Percentiles rank a stretch among this genome's conserved stretches.
These are phyloP conservation scores for Ictalurus punctatus DNA, from an alignment of 2,113 vertebrate species.

Conservation along the genomic window DNA sequence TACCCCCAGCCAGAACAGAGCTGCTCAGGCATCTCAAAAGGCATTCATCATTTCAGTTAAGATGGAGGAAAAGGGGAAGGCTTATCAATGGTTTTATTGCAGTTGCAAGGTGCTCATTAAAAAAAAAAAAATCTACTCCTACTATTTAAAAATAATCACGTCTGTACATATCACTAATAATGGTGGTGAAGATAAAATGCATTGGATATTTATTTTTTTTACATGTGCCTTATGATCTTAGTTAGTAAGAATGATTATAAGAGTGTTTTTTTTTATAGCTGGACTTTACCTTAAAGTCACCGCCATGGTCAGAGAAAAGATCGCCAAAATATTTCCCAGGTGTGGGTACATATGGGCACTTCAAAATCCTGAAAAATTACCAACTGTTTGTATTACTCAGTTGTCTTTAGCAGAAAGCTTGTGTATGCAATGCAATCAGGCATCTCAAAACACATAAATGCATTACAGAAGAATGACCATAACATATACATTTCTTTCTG, in stretches of 20 bases:
- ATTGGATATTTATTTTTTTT: neutral
- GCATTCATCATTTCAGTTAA: too few species aligned
- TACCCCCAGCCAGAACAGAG: too few species aligned
- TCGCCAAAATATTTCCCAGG: neutral
- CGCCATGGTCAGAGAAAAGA: neutral
- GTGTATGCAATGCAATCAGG: neutral
- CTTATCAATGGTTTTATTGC: too few species aligned
- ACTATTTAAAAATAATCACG: neutral
- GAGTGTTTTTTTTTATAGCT: neutral
- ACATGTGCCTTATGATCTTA: neutral
- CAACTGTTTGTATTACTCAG: neutral
- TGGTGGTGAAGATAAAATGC: neutral
- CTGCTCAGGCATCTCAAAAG: too few species aligned
- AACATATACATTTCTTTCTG: neutral
- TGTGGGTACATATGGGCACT: neutral
- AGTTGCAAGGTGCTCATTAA: too few species aligned
- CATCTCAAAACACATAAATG: neutral
- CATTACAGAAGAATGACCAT: neutral
- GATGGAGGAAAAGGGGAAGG: too few species aligned
- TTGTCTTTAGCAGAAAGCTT: neutral
- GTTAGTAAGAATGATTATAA: neutral
- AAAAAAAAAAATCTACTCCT: too few species aligned
- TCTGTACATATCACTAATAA: neutral
- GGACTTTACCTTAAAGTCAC: constrained; percentile 37
- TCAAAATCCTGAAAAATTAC: neutral